These are phyloP conservation scores for Seriola aureovittata DNA, from an alignment of 2,113 vertebrate genomes.

Conservation along the genomic window DNA sequence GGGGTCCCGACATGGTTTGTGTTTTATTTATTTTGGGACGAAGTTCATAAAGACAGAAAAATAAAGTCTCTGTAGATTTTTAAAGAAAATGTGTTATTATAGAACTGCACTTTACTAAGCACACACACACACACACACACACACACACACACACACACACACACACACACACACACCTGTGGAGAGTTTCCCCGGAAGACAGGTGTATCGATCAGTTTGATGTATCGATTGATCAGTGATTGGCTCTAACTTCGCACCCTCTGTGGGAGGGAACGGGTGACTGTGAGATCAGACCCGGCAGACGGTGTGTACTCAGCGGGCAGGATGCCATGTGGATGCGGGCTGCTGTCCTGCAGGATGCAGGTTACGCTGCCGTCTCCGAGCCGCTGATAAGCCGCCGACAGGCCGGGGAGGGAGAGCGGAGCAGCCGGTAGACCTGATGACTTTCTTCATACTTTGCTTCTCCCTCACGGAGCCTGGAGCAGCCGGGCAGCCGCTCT, in stretches of 20 bases:
- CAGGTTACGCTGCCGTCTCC: not conserved
- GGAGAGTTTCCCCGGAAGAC: not conserved
- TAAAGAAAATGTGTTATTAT: not conserved
- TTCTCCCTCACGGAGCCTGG: not conserved
- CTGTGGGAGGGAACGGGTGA: slow-evolving; percentile 1
- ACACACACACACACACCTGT: slow-evolving; percentile 21
- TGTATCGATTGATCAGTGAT: slow-evolving; percentile 8
- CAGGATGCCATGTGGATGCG: slow-evolving; percentile 47
- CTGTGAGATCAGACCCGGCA: not conserved
- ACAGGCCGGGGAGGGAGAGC: slow-evolving; percentile 14
- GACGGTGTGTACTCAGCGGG: slow-evolving; percentile 21
- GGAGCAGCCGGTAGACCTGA: not conserved
- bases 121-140: not conserved
- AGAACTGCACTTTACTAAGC: no score
- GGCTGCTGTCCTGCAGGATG: slow-evolving; percentile 16
- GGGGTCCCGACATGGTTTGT: not conserved
- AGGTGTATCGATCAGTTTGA: slow-evolving; percentile 13
- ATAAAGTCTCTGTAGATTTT: not conserved
- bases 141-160: slow-evolving; percentile 15
- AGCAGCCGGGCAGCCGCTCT: not conserved
- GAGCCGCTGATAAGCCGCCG: not conserved
- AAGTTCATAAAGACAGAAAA: not conserved
- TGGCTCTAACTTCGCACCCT: not conserved
- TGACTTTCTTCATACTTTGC: not conserved
- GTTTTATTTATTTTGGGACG: not conserved